These are phyloP conservation scores for Ariopsis seemanni DNA, from an alignment of 2,113 vertebrate genomes.

Conservation along the genomic window DNA sequence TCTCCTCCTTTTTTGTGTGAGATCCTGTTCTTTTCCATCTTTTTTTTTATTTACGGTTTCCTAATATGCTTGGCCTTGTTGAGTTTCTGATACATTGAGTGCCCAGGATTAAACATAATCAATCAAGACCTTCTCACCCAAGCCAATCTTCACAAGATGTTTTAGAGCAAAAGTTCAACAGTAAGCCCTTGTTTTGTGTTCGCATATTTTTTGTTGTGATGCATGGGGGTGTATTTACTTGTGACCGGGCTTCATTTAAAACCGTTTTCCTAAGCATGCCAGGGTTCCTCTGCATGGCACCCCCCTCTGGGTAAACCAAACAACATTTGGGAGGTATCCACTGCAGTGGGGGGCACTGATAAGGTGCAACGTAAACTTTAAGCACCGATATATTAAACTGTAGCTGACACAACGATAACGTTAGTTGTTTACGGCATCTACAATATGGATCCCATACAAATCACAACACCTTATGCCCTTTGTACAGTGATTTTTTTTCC, in stretches of 20 bases:
- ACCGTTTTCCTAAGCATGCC: conserved; percentile 43
- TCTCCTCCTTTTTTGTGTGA: conserved; percentile 12
- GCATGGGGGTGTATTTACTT: conserved; percentile 37
- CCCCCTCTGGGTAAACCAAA: conserved; percentile 48
- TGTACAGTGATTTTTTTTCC: not conserved
- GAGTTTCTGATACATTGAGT: conserved; percentile 33
- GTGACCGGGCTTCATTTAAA: conserved; percentile 37
- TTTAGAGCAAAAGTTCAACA: conserved; percentile 45
- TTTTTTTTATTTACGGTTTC: conserved; percentile 35
- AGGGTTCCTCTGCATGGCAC: conserved; percentile 48
- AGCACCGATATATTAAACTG: conserved; percentile 5
- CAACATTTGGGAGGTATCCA: conserved; percentile 50
- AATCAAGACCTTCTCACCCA: conserved; percentile 26
- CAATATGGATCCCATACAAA: not conserved
- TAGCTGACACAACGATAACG: not conserved
- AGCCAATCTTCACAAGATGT: conserved; percentile 38
- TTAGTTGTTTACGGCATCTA: not conserved
- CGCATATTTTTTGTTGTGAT: conserved; percentile 45
- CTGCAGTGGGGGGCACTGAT: conserved; percentile 20
- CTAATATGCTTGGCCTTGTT: not conserved
- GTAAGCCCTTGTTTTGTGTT: conserved; percentile 48
- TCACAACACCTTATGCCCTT: not conserved
- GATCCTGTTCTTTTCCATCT: not conserved
- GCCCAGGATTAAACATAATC: conserved; percentile 52
- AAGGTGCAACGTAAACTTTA: conserved; percentile 16